These are phyloP conservation scores for Corythornis madagascariensis DNA, from an alignment of 2,113 vertebrate species.

Conservation along the genomic window DNA sequence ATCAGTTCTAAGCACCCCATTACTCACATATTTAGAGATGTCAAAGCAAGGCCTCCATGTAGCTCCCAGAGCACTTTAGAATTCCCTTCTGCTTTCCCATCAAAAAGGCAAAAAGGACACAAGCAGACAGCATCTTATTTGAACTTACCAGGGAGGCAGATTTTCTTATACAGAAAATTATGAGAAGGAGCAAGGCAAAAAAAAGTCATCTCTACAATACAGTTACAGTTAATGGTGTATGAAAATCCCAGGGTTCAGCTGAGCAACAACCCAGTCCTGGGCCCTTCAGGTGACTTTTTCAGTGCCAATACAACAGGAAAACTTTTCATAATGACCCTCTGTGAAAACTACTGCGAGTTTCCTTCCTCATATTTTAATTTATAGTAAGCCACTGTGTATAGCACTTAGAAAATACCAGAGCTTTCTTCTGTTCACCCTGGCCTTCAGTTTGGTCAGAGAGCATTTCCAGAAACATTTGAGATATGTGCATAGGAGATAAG, in stretches of 20 bases:
- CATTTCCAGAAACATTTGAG: neutral
- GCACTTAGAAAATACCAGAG: neutral
- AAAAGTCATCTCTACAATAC: neutral
- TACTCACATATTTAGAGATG: slow-evolving; percentile 69
- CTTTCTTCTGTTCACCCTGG: neutral
- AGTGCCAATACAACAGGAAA: neutral
- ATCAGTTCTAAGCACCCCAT: slow-evolving; percentile 66
- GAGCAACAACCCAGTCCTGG: neutral
- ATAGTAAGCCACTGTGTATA: neutral
- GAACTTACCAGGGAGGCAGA: neutral
- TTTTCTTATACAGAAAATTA: neutral
- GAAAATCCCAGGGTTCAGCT: neutral
- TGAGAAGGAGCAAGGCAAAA: neutral
- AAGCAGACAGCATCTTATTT: slow-evolving; percentile 45
- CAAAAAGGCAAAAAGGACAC: slow-evolving; percentile 64
- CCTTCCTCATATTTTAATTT: neutral
- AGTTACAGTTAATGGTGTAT: slow-evolving; percentile 16
- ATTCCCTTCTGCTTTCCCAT: slow-evolving; percentile 54
- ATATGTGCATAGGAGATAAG: neutral
- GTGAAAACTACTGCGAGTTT: neutral
- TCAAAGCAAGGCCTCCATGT: slow-evolving; percentile 57
- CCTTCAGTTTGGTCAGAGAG: neutral
- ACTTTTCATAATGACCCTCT: rapidly evolving
- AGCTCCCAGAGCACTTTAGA: slow-evolving; percentile 48
- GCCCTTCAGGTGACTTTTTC: slow-evolving; percentile 21